phyloP scores from a whole-genome alignment of 2,113 vertebrate genomes.

The Carollia perspicillata region DNA sequence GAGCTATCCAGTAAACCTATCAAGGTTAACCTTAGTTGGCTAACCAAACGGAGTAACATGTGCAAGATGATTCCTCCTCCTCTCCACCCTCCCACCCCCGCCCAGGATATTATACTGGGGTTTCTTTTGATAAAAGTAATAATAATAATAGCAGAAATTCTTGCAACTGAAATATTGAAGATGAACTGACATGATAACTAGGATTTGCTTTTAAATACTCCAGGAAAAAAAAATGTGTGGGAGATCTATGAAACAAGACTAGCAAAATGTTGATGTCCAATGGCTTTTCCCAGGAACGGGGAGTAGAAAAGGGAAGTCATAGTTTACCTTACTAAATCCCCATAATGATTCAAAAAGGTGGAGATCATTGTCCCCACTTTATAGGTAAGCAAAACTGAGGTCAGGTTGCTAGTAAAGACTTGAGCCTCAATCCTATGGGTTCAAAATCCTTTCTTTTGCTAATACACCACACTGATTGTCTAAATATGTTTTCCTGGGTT shows the following conservation, averaged over 20 bases:
- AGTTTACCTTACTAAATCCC: not conserved
- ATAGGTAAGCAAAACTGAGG: not conserved
- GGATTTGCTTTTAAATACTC: conserved; percentile 1
- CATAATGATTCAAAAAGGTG: not conserved
- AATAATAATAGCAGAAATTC: not conserved
- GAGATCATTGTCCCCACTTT: not conserved
- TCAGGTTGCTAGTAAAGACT: not conserved
- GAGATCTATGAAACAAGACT: not conserved
- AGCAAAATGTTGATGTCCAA: not conserved
- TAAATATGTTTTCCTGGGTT: conserved; percentile 16
- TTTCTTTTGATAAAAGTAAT: not conserved
- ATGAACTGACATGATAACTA: not conserved
- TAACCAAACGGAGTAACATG: not conserved
- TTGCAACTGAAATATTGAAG: not conserved
- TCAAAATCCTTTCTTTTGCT: conserved; percentile 11
- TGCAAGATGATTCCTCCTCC: not conserved
- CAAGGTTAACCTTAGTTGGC: not conserved
- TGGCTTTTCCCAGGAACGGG: not conserved
- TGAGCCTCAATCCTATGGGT: not conserved
- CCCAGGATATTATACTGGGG: not conserved
- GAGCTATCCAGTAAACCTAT: not conserved
- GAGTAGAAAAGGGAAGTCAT: not conserved
- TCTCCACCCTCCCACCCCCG: not conserved
- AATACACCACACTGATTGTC: not conserved
- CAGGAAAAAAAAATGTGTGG: not conserved